Percentiles rank a stretch among this genome's conserved stretches.
Conservation (phyloP, 2,888 invertebrate species). For the Sphaerophoria taeniata region DNA sequence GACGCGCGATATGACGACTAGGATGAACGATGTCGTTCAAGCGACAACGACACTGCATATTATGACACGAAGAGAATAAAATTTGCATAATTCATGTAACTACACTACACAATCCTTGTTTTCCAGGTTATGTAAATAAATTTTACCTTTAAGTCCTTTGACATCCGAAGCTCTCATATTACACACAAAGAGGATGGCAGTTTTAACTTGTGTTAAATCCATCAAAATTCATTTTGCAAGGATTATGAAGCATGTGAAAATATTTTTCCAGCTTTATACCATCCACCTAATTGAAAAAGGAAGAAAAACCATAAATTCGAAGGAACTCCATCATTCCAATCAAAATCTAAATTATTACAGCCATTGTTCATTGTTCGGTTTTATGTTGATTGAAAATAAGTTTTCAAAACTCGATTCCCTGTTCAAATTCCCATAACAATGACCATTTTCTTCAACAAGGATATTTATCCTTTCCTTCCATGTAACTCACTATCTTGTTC, state of each 20-base stretch:
- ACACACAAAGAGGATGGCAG: conserved; percentile 27
- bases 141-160: conserved; percentile 45
- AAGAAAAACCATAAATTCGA: conserved; percentile 1
- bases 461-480: not conserved
- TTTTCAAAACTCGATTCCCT: conserved; percentile 1
- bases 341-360: conserved; percentile 23
- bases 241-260: conserved; percentile 36
- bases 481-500: not conserved
- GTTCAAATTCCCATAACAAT: conserved; percentile 7
- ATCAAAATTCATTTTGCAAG: conserved; percentile 51
- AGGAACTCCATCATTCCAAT: conserved; percentile 7
- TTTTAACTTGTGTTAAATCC: conserved; percentile 23
- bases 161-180: conserved; percentile 14
- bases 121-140: conserved; percentile 3
- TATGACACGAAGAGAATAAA: conserved; percentile 42
- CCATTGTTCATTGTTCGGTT: conserved; percentile 28
- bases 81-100: conserved; percentile 68
- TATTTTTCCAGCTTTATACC: conserved; percentile 22
- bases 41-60: conserved; percentile 11
- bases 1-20: not conserved
- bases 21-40: conserved; percentile 22
- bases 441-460: conserved; percentile 2
- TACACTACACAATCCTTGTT: conserved; percentile 11
- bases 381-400: conserved; percentile 20
- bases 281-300: conserved; percentile 2